Percentiles rank a stretch among this genome's conserved stretches.
Conservation (phyloP, 2,797 vertebrate genomes). For the Picus viridis region DNA sequence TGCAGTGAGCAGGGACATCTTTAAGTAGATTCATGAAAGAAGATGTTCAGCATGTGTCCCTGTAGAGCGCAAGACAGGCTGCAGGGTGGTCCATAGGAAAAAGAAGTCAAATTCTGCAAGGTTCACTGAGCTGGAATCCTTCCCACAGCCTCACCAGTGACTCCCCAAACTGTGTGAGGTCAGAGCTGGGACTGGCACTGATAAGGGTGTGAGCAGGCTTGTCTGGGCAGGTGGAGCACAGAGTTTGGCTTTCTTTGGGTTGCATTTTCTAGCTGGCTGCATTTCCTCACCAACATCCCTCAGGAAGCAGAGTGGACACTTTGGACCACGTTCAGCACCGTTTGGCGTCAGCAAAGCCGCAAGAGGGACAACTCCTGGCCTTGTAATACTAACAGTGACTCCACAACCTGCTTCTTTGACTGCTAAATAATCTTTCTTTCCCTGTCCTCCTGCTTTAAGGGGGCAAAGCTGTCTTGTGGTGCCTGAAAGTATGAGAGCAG, state of each 20-base stretch:
- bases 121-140: neutral
- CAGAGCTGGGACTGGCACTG: neutral
- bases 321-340: neutral
- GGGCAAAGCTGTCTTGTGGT: neutral
- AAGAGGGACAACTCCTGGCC: neutral
- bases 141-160: neutral
- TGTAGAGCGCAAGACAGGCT: neutral
- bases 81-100: fast-evolving
- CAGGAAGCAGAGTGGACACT: neutral
- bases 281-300: neutral
- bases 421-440: neutral
- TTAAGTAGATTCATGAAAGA: no score
- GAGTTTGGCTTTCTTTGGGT: neutral
- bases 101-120: fast-evolving
- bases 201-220: neutral
- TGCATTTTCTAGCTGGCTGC: neutral
- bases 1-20: no score
- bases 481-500: neutral
- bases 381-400: fast-evolving
- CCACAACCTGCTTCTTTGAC: neutral
- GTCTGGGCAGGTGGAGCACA: neutral
- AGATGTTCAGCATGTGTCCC: fast-evolving
- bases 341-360: neutral
- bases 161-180: neutral
- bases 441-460: neutral